phyloP scores from a whole-genome alignment of 2,113 vertebrate species.

The Vombatus ursinus region DNA sequence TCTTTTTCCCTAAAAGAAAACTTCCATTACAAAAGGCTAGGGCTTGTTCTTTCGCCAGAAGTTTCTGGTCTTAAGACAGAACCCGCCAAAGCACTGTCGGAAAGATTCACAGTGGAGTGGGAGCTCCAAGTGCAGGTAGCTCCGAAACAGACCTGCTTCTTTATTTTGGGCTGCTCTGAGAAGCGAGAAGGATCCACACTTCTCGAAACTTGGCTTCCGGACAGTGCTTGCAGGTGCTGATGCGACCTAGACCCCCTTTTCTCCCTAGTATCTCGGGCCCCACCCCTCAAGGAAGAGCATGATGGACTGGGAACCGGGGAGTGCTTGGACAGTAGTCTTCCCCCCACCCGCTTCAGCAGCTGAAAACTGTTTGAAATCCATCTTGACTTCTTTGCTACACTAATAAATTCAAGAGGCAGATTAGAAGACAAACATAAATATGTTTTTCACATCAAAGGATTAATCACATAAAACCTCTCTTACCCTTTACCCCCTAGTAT shows the following conservation, averaged over 20 bases:
- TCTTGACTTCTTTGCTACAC: not conserved
- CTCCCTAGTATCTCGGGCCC: not conserved
- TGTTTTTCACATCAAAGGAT: not conserved
- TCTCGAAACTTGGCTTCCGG: not conserved
- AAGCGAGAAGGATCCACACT: not conserved
- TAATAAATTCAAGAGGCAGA: constrained; percentile 4
- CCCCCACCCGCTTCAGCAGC: not conserved
- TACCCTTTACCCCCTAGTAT: constrained; percentile 10
- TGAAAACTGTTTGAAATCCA: not conserved
- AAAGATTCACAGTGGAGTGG: not conserved
- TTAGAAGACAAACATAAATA: constrained; percentile 30
- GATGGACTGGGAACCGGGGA: not conserved
- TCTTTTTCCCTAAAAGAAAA: constrained; percentile 13
- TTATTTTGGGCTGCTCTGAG: not conserved
- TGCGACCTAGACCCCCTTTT: not conserved
- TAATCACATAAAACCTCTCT: not conserved
- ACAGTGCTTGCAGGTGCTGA: not conserved
- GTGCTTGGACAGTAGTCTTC: not conserved
- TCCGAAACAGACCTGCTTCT: not conserved
- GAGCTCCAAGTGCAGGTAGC: not conserved
- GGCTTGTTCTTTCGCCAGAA: constrained; percentile 40
- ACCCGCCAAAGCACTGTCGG: not conserved
- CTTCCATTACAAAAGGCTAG: not conserved
- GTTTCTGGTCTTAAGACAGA: constrained; percentile 18
- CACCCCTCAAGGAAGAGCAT: not conserved